phyloP scores from a whole-genome alignment of 2,888 invertebrate genomes.

The Boloria euphrosyne region DNA sequence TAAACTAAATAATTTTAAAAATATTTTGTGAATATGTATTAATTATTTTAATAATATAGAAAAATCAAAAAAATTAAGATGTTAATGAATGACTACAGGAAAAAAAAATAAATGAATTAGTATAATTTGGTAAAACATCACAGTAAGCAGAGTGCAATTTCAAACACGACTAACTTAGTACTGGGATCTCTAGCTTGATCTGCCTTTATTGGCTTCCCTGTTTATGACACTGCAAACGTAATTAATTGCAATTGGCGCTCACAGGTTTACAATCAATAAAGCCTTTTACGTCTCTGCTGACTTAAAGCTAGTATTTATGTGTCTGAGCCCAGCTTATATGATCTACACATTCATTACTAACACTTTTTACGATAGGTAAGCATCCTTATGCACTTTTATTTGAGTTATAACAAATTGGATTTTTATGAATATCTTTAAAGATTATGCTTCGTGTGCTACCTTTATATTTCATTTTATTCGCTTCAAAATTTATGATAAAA shows the following conservation, averaged over 20 bases:
- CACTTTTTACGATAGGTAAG: neutral
- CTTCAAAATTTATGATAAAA: too few relatives aligned
- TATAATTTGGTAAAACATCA: too few relatives aligned
- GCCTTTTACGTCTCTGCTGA: conserved; percentile 22
- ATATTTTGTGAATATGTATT: too few relatives aligned
- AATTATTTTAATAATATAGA: too few relatives aligned
- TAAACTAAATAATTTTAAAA: too few relatives aligned
- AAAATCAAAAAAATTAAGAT: too few relatives aligned
- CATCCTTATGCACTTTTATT: neutral
- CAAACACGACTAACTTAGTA: too few relatives aligned
- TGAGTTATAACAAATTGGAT: neutral
- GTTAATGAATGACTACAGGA: too few relatives aligned
- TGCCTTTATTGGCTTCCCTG: conserved; percentile 43
- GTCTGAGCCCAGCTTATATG: conserved; percentile 33
- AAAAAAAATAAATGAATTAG: too few relatives aligned
- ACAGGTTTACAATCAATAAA: conserved; percentile 29
- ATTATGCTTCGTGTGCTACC: too few relatives aligned
- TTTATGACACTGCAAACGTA: conserved; percentile 42
- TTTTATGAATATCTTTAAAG: neutral
- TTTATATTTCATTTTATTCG: too few relatives aligned
- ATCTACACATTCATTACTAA: conserved; percentile 8
- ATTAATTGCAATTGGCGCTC: conserved; percentile 47
- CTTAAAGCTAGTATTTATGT: conserved; percentile 24
- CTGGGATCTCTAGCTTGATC: conserved; percentile 29
- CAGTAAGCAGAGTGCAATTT: too few relatives aligned